Evolutionary conservation across 1,140 invertebrate genomes (phyloP).

Genomic region (Parasteatoda tepidariorum): DNA sequence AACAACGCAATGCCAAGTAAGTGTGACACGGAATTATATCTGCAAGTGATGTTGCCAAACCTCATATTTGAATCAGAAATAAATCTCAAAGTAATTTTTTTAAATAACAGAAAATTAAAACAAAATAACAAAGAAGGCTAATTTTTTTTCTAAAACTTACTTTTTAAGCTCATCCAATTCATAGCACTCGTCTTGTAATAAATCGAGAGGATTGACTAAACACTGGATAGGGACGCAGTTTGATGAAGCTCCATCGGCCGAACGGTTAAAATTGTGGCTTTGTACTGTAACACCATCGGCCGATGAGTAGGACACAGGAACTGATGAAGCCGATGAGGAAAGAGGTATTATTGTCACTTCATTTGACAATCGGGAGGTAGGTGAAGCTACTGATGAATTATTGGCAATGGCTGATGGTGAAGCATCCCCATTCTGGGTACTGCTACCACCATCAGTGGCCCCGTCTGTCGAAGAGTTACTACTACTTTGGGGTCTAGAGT

Average conservation of each 20-base stretch:
- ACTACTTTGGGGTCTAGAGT: constrained; percentile 55
- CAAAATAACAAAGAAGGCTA: no score
- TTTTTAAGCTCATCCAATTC: constrained; percentile 65
- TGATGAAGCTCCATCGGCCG: constrained; percentile 40
- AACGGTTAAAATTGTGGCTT: constrained; percentile 50
- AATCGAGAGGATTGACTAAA: constrained; percentile 63
- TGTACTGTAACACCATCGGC: constrained; percentile 46
- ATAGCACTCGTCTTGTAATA: constrained; percentile 63
- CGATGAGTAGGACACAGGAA: constrained; percentile 56
- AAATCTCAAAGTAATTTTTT: no score
- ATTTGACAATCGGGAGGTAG: constrained; percentile 61
- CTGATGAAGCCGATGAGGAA: constrained; percentile 56
- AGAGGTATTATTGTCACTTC: constrained; percentile 62
- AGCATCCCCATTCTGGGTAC: constrained; percentile 56
- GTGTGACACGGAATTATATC: no score
- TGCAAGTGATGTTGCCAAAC: no score
- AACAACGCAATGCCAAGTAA: no score
- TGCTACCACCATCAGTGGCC: constrained; percentile 25
- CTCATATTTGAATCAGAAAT: no score
- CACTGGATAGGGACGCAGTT: constrained; percentile 62
- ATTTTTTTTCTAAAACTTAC: constrained; percentile 60
- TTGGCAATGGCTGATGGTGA: constrained; percentile 53
- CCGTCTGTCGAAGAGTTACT: constrained; percentile 59
- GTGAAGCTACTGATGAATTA: constrained; percentile 57
- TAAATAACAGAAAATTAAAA: no score